phyloP scores from a whole-genome alignment of 35 echinoderm and acorn worm genomes.

The Chiridota heheva region DNA sequence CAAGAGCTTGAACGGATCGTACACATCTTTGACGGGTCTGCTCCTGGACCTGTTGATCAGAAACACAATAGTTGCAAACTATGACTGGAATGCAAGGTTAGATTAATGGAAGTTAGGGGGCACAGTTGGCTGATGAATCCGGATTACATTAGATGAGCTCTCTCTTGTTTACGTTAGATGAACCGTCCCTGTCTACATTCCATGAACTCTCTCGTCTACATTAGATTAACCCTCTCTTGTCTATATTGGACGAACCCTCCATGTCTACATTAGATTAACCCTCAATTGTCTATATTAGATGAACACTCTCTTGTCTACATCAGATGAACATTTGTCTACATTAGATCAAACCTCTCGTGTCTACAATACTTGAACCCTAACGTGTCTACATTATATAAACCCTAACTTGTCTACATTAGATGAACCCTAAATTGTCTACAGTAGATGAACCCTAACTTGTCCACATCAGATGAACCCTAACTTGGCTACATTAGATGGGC shows the following conservation, averaged over 20 bases:
- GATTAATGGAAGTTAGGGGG: not conserved
- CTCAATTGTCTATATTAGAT: too few relatives aligned
- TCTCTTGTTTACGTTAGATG: not conserved
- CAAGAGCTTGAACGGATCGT: slow-evolving; percentile 88
- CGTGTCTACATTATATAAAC: too few relatives aligned
- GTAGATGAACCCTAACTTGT: too few relatives aligned
- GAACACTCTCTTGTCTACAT: too few relatives aligned
- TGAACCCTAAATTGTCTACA: too few relatives aligned
- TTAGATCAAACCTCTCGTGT: too few relatives aligned
- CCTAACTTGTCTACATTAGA: too few relatives aligned
- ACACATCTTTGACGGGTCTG: slow-evolving; percentile 35
- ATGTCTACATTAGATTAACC: too few relatives aligned
- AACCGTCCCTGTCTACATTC: not conserved
- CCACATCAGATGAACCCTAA: too few relatives aligned
- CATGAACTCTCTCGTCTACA: not conserved
- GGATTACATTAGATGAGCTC: not conserved
- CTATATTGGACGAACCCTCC: too few relatives aligned
- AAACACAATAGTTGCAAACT: not conserved
- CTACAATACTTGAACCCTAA: too few relatives aligned
- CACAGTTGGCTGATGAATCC: not conserved
- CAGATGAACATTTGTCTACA: not conserved
- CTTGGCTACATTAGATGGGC: not conserved
- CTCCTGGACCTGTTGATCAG: not conserved
- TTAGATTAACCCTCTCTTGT: too few relatives aligned
- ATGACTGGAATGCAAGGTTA: not conserved